Conservation (phyloP, 2,888 invertebrate genomes). For the Agrochola lychnidis region DNA sequence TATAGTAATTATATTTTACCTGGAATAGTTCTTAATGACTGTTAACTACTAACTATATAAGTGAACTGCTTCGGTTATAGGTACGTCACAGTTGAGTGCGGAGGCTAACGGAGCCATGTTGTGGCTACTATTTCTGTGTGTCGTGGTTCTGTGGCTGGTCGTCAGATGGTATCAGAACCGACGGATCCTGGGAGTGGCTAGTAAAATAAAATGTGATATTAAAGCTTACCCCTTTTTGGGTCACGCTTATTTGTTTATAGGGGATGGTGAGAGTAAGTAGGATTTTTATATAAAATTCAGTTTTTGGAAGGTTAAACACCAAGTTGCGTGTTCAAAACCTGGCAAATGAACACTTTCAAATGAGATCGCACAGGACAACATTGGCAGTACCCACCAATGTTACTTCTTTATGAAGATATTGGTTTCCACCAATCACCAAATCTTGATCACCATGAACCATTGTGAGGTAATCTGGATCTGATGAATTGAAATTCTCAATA, state of each 20-base stretch:
- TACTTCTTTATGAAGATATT: not conserved
- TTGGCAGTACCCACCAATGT: not conserved
- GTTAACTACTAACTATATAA: conserved; percentile 30
- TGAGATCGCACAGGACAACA: not conserved
- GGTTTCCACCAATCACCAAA: not conserved
- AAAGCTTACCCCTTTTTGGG: conserved; percentile 68
- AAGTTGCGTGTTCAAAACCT: not conserved
- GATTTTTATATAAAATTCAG: not conserved
- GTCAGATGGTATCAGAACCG: conserved; percentile 58
- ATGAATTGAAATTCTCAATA: not conserved
- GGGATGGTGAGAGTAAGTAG: conserved; percentile 65
- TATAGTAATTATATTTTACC: not conserved
- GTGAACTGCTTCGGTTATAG: not conserved
- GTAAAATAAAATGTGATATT: conserved; percentile 63
- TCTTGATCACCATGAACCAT: not conserved
- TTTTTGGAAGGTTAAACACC: not conserved
- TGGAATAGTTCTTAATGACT: not conserved
- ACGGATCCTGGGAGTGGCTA: conserved; percentile 56
- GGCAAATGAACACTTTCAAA: not conserved
- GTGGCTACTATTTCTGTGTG: conserved; percentile 37
- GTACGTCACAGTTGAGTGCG: conserved; percentile 24
- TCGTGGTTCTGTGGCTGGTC: conserved; percentile 23
- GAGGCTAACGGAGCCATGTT: conserved; percentile 24
- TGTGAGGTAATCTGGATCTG: not conserved
- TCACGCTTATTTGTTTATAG: conserved; percentile 64